Conservation (phyloP, 1,140 invertebrate species). For the Drosophila jambulina region DNA sequence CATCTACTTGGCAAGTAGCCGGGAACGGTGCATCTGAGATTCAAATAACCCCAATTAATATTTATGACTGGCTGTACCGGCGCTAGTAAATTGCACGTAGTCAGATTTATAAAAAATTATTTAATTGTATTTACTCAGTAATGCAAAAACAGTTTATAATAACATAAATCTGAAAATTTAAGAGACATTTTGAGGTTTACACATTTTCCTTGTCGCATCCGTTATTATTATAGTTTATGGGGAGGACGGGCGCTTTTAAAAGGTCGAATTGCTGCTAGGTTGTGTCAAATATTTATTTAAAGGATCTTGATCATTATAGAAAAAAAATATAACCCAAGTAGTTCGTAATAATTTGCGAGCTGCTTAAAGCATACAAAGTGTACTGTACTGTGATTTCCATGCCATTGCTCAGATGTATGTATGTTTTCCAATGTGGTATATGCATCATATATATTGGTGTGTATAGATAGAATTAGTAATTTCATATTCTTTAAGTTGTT, state of each 20-base stretch:
- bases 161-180: conserved; percentile 69
- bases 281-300: conserved; percentile 69
- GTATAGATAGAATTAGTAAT: conserved; percentile 81
- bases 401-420: conserved; percentile 60
- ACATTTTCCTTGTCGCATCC: conserved; percentile 26
- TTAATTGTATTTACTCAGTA: conserved; percentile 76
- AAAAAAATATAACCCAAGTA: conserved; percentile 55
- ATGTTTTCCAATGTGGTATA: conserved; percentile 68
- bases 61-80: not conserved
- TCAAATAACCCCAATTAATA: not conserved
- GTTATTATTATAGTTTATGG: conserved; percentile 60
- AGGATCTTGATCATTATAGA: conserved; percentile 44
- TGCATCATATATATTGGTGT: conserved; percentile 69
- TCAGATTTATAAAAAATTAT: conserved; percentile 73
- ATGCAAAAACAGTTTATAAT: conserved; percentile 72
- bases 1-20: too few species aligned
- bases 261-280: conserved; percentile 66
- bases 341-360: conserved; percentile 47
- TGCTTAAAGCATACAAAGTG: conserved; percentile 71
- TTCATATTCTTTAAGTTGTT: conserved; percentile 80
- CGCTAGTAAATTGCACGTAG: not conserved
- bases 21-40: too few species aligned
- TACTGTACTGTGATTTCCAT: conserved; percentile 35
- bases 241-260: conserved; percentile 54
- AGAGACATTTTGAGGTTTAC: conserved; percentile 54